Percentiles rank a stretch among this genome's conserved stretches.
phyloP scores from a whole-genome alignment of 37 sponge, comb jelly and placozoan genomes.

The Crambe crambe region DNA sequence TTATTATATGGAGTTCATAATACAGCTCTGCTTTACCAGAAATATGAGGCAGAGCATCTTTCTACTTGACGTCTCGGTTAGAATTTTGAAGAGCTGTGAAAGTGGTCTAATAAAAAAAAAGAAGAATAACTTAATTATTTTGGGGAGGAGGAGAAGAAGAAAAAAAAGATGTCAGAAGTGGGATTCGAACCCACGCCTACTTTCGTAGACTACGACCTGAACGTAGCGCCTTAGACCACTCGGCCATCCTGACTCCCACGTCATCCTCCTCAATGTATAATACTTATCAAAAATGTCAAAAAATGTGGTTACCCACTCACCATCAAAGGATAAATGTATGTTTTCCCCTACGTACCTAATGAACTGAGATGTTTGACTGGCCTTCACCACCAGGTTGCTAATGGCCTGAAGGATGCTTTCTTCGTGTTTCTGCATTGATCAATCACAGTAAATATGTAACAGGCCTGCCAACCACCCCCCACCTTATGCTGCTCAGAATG shows the following conservation, averaged over 20 bases:
- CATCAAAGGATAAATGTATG: too few relatives aligned
- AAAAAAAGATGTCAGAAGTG: constrained; percentile 86
- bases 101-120: constrained; percentile 36
- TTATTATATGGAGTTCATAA: not conserved
- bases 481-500: constrained; percentile 28
- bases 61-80: constrained; percentile 42
- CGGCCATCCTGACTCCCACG: too few relatives aligned
- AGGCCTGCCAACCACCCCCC: not conserved
- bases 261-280: too few relatives aligned
- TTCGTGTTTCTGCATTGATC: constrained; percentile 41
- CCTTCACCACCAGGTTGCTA: constrained; percentile 3
- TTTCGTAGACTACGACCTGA: constrained; percentile 95
- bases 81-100: constrained; percentile 34
- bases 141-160: not conserved
- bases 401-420: constrained; percentile 22
- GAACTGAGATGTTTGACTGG: not conserved
- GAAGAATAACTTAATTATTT: not conserved
- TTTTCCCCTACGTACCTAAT: constrained; percentile 36
- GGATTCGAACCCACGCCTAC: constrained; percentile 99
- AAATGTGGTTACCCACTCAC: too few relatives aligned
- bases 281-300: too few relatives aligned
- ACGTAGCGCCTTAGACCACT: constrained; percentile 98
- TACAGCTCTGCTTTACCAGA: constrained; percentile 28
- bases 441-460: not conserved
- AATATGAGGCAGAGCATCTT: constrained; percentile 59